Percentiles rank a stretch among this genome's conserved stretches.
These are phyloP conservation scores for Grapholita molesta DNA, from an alignment of 1,140 invertebrate species.

Conservation along the genomic window DNA sequence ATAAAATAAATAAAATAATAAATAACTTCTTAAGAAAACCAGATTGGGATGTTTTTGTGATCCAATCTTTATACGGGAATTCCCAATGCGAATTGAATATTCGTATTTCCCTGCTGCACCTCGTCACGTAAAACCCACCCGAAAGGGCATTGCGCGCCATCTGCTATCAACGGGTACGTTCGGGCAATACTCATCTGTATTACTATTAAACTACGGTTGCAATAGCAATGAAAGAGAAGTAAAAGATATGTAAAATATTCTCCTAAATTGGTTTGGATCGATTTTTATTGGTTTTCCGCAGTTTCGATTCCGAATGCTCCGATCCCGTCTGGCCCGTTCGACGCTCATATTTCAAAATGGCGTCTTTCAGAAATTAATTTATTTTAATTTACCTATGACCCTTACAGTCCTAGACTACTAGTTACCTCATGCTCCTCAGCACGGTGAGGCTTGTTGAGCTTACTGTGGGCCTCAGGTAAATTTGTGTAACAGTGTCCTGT, in stretches of 20 bases:
- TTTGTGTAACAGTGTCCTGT: no score
- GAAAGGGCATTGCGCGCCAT: not conserved
- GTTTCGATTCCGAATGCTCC: slow-evolving; percentile 23
- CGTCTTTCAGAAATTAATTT: no score
- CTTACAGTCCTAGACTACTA: no score
- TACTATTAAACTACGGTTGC: not conserved
- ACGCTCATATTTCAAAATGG: no score
- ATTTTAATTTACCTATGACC: no score
- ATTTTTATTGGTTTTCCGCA: slow-evolving; percentile 34
- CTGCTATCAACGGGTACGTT: not conserved
- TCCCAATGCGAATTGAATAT: not conserved
- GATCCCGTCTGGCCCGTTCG: slow-evolving; percentile 25
- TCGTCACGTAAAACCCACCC: not conserved
- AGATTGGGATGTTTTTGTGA: not conserved
- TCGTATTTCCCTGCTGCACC: not conserved
- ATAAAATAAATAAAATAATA: no score
- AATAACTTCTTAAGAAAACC: not conserved
- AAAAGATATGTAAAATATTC: slow-evolving; percentile 34
- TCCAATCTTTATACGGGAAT: not conserved
- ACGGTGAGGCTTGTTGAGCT: no score
- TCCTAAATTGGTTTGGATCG: slow-evolving; percentile 35
- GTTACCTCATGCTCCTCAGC: no score
- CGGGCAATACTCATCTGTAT: not conserved
- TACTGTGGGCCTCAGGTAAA: no score
- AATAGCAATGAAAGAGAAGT: not conserved